Conservation (phyloP, 2,797 vertebrate species). For the Aplochiton taeniatus region DNA sequence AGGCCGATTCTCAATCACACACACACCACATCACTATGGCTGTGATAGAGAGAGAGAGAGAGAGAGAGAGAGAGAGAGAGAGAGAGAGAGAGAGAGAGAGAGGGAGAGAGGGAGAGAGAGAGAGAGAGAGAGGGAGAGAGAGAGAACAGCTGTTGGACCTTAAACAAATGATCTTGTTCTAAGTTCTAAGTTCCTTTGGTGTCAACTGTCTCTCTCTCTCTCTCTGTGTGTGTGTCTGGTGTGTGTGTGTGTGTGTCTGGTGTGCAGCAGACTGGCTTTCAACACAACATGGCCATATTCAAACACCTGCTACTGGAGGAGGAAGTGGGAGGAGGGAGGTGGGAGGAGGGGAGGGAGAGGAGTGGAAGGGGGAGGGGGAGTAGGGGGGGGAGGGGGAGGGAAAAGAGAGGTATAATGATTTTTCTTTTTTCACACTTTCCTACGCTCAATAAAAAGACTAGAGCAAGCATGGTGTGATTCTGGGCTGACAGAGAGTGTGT, state of each 20-base stretch:
- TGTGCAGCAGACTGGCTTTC: conserved; percentile 20
- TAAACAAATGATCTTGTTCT: neutral
- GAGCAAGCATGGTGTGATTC: conserved; percentile 37
- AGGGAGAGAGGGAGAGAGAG: neutral
- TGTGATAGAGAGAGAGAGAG: neutral
- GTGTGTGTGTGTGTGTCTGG: conserved; percentile 23
- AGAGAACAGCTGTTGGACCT: neutral
- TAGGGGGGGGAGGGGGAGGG: conserved; percentile 19
- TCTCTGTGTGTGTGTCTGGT: neutral
- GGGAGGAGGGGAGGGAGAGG: conserved; percentile 17
- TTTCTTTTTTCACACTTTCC: conserved; percentile 35
- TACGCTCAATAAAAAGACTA: conserved; percentile 48
- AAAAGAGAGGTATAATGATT: conserved; percentile 14
- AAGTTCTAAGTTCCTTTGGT: neutral
- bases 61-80: neutral
- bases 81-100: neutral
- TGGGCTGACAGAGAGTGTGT: conserved; percentile 32
- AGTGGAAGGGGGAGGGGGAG: conserved; percentile 22
- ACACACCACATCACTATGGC: no score
- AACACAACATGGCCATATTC: neutral
- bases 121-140: neutral
- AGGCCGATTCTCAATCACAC: no score
- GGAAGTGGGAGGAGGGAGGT: conserved; percentile 20
- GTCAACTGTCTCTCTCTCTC: no score
- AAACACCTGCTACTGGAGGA: neutral